These are phyloP conservation scores for Cerastis leucographa DNA, from an alignment of 2,888 invertebrate genomes.

Conservation along the genomic window DNA sequence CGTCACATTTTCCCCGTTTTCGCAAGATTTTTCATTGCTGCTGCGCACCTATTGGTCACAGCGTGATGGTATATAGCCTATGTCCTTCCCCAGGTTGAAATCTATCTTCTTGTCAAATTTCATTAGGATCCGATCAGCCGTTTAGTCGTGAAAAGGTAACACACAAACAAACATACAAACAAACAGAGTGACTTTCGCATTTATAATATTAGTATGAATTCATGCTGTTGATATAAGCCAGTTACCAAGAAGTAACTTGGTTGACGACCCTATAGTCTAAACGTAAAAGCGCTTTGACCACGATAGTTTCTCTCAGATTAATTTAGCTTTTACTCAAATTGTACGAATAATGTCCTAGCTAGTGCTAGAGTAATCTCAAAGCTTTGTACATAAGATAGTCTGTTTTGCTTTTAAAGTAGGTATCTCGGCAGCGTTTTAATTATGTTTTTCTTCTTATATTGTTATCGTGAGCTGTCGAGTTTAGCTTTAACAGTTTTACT, in stretches of 20 bases:
- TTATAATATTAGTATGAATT: no score
- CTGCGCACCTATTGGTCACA: no score
- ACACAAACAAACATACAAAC: no score
- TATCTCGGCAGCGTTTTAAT: neutral
- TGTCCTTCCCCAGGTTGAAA: no score
- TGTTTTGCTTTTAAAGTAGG: neutral
- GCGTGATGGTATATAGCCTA: no score
- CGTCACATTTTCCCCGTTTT: no score
- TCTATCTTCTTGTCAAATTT: no score
- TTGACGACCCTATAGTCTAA: neutral
- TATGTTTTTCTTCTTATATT: neutral
- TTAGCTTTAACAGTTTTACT: neutral
- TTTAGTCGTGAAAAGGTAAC: no score
- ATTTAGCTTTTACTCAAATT: neutral
- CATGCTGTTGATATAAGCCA: neutral
- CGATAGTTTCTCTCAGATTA: conserved; percentile 7
- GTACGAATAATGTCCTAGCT: neutral
- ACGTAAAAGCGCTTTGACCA: neutral
- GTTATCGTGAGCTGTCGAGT: conserved; percentile 1
- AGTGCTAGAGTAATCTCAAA: conserved; percentile 6
- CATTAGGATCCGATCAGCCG: no score
- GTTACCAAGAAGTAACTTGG: neutral
- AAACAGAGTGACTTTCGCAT: no score
- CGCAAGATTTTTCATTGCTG: no score
- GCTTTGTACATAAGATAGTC: conserved; percentile 6